These are phyloP conservation scores for Danio jaintianensis DNA, from an alignment of 2,797 vertebrate genomes.

Conservation along the genomic window DNA sequence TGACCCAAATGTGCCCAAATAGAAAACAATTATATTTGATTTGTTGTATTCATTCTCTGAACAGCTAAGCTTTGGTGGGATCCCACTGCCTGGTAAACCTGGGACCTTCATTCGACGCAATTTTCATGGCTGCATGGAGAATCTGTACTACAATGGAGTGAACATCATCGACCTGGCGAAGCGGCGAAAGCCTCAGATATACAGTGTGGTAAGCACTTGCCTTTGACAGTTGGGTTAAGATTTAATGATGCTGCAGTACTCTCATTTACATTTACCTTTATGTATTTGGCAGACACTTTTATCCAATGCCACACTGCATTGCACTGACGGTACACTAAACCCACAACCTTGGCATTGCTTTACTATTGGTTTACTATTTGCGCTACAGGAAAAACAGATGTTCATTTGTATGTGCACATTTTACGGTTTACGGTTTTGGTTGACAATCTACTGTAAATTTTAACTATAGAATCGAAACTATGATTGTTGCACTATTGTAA, in stretches of 20 bases:
- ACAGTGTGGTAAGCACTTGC: constrained; percentile 87
- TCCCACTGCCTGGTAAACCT: constrained; percentile 95
- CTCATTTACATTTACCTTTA: background rate
- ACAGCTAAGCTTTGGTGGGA: constrained; percentile 96
- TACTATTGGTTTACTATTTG: no score
- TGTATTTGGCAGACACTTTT: no score
- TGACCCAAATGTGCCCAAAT: background rate
- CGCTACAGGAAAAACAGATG: no score
- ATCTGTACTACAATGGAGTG: constrained; percentile 96
- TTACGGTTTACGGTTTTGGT: no score
- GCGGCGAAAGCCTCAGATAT: constrained; percentile 95
- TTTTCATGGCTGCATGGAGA: constrained; percentile 96
- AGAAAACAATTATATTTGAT: background rate
- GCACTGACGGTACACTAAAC: no score
- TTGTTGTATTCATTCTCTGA: constrained; percentile 46
- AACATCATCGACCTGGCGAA: constrained; percentile 97
- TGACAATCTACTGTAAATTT: no score
- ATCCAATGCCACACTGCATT: background rate
- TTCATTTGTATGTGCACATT: no score
- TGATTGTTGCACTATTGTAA: no score
- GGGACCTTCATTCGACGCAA: constrained; percentile 95
- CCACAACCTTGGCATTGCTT: no score
- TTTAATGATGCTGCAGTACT: background rate
- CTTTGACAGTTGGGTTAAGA: background rate
- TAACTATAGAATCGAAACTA: no score